Percentiles rank a stretch among this genome's conserved stretches.
These are phyloP conservation scores for Magallana gigas DNA, from an alignment of 1,140 invertebrate species.

Conservation along the genomic window DNA sequence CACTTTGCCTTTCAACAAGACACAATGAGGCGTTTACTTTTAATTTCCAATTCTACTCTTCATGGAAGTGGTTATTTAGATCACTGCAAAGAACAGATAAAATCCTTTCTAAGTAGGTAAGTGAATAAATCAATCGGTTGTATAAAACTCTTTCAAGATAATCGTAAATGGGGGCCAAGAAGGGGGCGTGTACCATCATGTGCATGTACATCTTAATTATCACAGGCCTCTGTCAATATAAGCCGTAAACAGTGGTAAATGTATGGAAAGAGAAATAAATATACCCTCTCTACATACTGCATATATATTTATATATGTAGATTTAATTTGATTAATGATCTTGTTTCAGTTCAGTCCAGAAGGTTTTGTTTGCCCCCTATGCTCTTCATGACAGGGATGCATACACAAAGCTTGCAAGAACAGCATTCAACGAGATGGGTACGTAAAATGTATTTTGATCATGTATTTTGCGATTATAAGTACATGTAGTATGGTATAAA, in stretches of 20 bases:
- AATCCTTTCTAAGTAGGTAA: conserved; percentile 84
- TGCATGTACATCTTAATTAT: neutral
- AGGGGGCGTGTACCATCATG: neutral
- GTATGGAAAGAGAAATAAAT: neutral
- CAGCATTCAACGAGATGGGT: conserved; percentile 84
- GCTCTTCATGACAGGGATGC: conserved; percentile 85
- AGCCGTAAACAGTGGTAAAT: neutral
- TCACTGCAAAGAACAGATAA: conserved; percentile 85
- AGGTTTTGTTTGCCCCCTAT: conserved; percentile 89
- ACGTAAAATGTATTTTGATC: neutral
- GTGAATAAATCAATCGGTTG: conserved; percentile 58
- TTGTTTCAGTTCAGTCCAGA: conserved; percentile 80
- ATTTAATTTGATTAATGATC: too few relatives aligned
- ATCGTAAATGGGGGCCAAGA: neutral
- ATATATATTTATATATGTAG: too few relatives aligned
- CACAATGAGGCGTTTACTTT: conserved; percentile 80
- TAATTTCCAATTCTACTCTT: conserved; percentile 86
- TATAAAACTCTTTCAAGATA: neutral
- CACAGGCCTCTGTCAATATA: neutral
- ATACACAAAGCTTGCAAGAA: conserved; percentile 84
- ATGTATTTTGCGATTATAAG: neutral
- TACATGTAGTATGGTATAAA: too few relatives aligned
- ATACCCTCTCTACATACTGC: too few relatives aligned
- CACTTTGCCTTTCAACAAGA: neutral
- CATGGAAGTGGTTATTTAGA: conserved; percentile 85